phyloP scores from a whole-genome alignment of 2,797 vertebrate genomes.

The Microhierax caerulescens region DNA sequence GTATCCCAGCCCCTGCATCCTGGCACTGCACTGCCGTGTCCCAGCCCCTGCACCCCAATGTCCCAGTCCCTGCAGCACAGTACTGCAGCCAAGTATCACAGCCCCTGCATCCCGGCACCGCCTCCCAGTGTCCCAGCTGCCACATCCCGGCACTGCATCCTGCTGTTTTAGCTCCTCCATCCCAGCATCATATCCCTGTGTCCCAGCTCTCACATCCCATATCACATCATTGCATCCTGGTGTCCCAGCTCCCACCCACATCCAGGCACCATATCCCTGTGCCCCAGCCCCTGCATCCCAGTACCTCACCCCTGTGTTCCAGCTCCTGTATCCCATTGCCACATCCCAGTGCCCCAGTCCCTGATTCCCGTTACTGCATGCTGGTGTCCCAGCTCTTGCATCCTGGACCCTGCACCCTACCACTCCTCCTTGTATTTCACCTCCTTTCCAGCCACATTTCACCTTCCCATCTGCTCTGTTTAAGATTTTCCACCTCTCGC shows the following conservation, averaged over 20 bases:
- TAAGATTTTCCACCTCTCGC: background rate
- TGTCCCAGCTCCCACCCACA: background rate
- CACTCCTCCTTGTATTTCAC: background rate
- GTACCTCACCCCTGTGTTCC: accelerated
- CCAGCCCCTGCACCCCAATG: background rate
- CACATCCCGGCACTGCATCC: too few relatives aligned
- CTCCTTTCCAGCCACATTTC: background rate
- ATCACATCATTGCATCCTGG: too few relatives aligned
- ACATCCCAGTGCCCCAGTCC: background rate
- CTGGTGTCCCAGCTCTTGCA: background rate
- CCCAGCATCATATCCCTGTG: accelerated
- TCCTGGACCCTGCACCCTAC: too few relatives aligned
- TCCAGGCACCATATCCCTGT: background rate
- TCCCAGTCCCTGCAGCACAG: too few relatives aligned
- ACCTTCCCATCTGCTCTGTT: background rate
- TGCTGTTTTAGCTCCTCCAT: too few relatives aligned
- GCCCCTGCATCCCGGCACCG: accelerated
- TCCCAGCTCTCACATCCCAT: background rate
- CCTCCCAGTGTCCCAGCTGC: too few relatives aligned
- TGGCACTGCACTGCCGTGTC: too few relatives aligned
- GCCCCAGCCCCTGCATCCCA: too few relatives aligned
- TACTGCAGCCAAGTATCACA: background rate
- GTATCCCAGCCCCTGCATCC: too few relatives aligned
- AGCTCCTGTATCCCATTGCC: too few relatives aligned
- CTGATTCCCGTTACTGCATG: background rate